Conservation (phyloP, 2,888 invertebrate species). For the Apodemia duryi region DNA sequence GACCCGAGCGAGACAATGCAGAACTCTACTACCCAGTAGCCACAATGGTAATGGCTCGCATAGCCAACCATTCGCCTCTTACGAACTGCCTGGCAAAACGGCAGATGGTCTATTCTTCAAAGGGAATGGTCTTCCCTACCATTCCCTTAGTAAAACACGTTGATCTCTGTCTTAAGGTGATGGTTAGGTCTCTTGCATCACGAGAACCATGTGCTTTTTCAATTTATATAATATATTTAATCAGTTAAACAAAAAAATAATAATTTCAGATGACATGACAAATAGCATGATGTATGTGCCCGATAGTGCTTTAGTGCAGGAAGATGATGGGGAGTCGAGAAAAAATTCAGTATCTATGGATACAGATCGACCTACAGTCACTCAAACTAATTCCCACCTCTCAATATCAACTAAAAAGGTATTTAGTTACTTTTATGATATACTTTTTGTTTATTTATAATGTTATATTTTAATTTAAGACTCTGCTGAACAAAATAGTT, state of each 20-base stretch:
- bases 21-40: no score
- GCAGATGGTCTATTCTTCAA: no score
- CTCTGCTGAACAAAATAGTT: not conserved
- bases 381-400: constrained; percentile 81
- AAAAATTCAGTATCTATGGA: constrained; percentile 72
- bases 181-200: not conserved
- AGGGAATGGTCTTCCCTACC: no score
- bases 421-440: not conserved
- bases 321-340: constrained; percentile 84
- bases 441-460: not conserved
- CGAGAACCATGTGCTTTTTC: not conserved
- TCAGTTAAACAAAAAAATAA: not conserved
- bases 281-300: constrained; percentile 95
- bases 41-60: no score
- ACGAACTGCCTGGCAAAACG: no score
- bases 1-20: no score
- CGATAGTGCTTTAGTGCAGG: constrained; percentile 90
- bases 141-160: no score
- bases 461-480: not conserved
- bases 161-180: not conserved
- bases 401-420: constrained; percentile 94
- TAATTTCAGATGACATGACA: constrained; percentile 76
- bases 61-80: no score
- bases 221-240: not conserved
- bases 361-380: constrained; percentile 62